These are phyloP conservation scores for Heteromyza rotundicornis DNA, from an alignment of 2,888 invertebrate species.

Conservation along the genomic window DNA sequence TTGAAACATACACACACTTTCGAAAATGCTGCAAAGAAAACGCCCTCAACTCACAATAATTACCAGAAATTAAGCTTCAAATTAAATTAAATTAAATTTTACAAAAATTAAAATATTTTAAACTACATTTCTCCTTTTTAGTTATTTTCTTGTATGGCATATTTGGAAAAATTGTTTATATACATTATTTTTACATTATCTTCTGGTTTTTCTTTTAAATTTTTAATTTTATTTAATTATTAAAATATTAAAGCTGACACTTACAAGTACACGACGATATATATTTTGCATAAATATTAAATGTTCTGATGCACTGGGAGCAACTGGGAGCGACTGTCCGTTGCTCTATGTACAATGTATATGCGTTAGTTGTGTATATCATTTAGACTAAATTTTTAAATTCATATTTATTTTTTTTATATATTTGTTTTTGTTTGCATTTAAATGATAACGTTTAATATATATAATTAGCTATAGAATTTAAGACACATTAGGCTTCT, in stretches of 20 bases:
- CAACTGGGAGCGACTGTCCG: no score
- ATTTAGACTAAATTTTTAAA: slow-evolving; percentile 36
- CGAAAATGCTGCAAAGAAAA: slow-evolving; percentile 11
- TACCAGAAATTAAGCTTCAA: no score
- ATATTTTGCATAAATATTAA: slow-evolving; percentile 28
- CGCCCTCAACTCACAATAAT: no score
- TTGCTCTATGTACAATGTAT: no score
- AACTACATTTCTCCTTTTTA: no score
- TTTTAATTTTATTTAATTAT: slow-evolving; percentile 35
- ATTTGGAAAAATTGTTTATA: background rate
- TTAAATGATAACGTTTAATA: slow-evolving; percentile 37
- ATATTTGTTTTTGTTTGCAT: slow-evolving; percentile 32
- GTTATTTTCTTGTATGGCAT: background rate
- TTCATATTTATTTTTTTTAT: background rate
- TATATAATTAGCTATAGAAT: slow-evolving; percentile 56
- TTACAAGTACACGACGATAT: slow-evolving; percentile 51
- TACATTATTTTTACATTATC: background rate
- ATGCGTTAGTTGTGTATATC: no score
- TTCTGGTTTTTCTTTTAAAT: slow-evolving; percentile 3
- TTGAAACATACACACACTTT: slow-evolving; percentile 19
- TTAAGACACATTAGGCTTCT: slow-evolving; percentile 62
- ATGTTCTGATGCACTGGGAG: background rate
- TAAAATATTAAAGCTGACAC: slow-evolving; percentile 61
- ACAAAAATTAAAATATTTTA: no score
- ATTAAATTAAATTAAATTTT: no score